Base-by-base conservation (phyloP, 2,113 vertebrate genomes). In the Scomber scombrus region DNA sequence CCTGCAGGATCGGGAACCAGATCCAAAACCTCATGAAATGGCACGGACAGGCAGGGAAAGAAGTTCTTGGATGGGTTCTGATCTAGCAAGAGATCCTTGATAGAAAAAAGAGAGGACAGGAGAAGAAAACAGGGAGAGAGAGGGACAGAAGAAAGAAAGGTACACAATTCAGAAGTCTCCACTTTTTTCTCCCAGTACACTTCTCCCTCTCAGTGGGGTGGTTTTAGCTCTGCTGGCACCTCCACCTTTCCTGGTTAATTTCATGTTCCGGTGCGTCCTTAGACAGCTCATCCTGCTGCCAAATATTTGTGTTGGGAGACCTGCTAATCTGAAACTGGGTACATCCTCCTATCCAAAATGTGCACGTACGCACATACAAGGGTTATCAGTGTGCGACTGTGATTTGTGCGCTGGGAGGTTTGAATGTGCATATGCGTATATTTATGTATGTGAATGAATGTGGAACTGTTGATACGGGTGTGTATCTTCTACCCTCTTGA, bases 241-340 rank as follows among this genome's bases (percentile, higher is more conserved):
- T 83, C 80, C 88, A 91, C 86, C 80, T 89, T 61, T 86, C 63
- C 88, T 80, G 86, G 61, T 89, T 94, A 94, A 95, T 95, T 95
- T 95, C 94, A 95, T 95, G 94, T 94, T 93, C 92, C 26, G 92
- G 76, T 94, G 95, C 89, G 46, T 93, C 88, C 89, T 87, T 88
- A 89, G 92, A 92, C 87, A 85, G 92, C 91, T 94, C 91, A 93
- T 94, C 90, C 85, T 60, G 67, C 78, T 84, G 91, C 90, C 93
- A 95, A 95, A 95, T 95, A 95, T 95, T 95, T 94, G 92, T 93
- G 84, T 89, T 93, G 84, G 75, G 85, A 71, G 82, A 88, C 75
- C 68, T 69, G 89, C 80, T 93, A 90, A 94, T 92, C 92, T 94
- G 85, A 68, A 84, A 55, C 85, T 78, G 79, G 78, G 76, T 86